Conservation (phyloP, 2,888 invertebrate species). For the Tiliacea citrago region DNA sequence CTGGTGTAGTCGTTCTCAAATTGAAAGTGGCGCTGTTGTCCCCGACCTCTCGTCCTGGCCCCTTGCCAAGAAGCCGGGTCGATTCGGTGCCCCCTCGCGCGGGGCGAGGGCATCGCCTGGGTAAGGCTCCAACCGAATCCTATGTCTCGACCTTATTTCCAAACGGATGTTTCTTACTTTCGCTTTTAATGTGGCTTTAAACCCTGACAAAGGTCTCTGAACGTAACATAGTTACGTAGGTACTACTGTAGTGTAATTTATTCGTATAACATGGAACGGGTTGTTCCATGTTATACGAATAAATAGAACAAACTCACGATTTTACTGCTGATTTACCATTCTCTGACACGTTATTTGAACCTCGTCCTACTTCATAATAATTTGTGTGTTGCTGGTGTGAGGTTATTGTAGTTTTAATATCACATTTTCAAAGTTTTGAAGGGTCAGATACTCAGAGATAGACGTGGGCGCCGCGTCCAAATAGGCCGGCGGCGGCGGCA, state of each 20-base stretch:
- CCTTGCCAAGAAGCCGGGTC: constrained; percentile 81
- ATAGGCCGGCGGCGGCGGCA: no score
- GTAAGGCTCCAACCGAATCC: constrained; percentile 62
- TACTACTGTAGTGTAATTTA: neutral
- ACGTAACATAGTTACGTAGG: constrained; percentile 12
- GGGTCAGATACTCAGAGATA: neutral
- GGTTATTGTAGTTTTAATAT: constrained; percentile 16
- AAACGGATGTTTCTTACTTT: constrained; percentile 61
- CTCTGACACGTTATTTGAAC: neutral
- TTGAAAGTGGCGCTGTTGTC: constrained; percentile 76
- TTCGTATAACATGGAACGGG: constrained; percentile 2
- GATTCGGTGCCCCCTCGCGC: constrained; percentile 74
- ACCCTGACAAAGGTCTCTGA: constrained; percentile 27
- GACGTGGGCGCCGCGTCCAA: neutral
- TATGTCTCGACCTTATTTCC: constrained; percentile 69
- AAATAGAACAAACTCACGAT: constrained; percentile 14
- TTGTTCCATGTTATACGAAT: no score
- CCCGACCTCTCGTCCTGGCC: constrained; percentile 76
- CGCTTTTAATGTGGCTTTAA: constrained; percentile 58
- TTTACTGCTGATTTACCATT: constrained; percentile 6
- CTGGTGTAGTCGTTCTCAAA: constrained; percentile 76
- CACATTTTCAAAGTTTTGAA: neutral
- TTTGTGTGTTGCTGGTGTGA: neutral
- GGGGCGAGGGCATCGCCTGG: constrained; percentile 64
- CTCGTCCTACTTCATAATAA: neutral